Evolutionary conservation across 1,140 invertebrate genomes (phyloP).

Genomic region (Caligus rogercresseyi): DNA sequence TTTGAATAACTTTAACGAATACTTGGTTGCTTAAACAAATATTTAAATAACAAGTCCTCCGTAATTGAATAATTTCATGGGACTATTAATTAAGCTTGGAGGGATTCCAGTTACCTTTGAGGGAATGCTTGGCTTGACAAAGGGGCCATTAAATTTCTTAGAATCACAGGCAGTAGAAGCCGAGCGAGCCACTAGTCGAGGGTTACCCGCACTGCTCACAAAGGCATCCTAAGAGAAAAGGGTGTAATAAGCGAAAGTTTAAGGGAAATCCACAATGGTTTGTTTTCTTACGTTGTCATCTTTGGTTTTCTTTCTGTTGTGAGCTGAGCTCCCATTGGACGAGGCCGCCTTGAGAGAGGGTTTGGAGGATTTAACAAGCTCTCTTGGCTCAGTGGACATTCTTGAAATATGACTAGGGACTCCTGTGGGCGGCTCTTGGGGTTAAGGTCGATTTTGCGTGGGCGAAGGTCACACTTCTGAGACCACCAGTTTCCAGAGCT

Average conservation of each 20-base stretch:
- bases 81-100: too few species aligned
- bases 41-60: too few species aligned
- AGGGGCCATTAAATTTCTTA: background rate
- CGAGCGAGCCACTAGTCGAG: background rate
- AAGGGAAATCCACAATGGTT: too few species aligned
- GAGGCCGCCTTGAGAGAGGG: background rate
- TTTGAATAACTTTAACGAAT: too few species aligned
- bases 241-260: too few species aligned
- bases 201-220: background rate
- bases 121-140: background rate
- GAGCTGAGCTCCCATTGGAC: background rate
- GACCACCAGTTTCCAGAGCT: conserved; percentile 55
- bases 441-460: conserved; percentile 59
- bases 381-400: background rate
- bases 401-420: conserved; percentile 2
- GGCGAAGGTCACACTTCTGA: conserved; percentile 35
- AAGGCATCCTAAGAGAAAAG: background rate
- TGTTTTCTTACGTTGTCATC: background rate
- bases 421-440: conserved; percentile 34
- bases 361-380: background rate
- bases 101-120: too few species aligned
- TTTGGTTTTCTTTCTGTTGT: background rate
- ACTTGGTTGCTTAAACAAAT: too few species aligned
- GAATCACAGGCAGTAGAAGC: background rate
- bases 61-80: too few species aligned